Conservation (phyloP, 2,113 vertebrate genomes). For the Neolamprologus fasciatus region DNA sequence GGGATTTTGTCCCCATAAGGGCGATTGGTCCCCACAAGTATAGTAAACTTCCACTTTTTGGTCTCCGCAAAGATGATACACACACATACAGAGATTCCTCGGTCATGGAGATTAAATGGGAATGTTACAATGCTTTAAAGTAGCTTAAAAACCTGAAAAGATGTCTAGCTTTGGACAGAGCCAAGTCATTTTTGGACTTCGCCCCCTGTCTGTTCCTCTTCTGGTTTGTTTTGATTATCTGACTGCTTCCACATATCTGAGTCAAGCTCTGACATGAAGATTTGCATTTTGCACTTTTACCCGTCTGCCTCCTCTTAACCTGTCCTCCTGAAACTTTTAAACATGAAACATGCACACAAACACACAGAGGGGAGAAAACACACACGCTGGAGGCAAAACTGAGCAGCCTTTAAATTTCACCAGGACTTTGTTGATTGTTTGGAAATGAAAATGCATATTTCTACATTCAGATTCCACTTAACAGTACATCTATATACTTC, state of each 20-base stretch:
- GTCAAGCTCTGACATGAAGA: not conserved
- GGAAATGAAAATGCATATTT: not conserved
- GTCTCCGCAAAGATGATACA: not conserved
- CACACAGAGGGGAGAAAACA: not conserved
- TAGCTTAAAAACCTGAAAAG: not conserved
- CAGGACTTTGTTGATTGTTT: not conserved
- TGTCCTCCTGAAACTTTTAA: not conserved
- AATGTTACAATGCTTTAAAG: not conserved
- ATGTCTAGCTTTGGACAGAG: not conserved
- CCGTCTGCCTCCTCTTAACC: not conserved
- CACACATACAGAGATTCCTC: rapidly evolving
- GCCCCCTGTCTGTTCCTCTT: not conserved
- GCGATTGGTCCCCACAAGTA: not conserved
- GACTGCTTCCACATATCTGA: not conserved
- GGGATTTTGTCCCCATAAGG: not conserved
- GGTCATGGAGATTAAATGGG: rapidly evolving
- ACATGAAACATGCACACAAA: not conserved
- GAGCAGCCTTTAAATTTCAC: not conserved
- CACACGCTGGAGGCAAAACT: not conserved
- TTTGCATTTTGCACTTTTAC: not conserved
- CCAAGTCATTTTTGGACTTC: not conserved
- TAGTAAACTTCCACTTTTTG: not conserved
- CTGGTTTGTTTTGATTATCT: not conserved
- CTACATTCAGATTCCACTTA: not conserved
- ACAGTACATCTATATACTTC: not conserved